These are phyloP conservation scores for Myotis planiceps DNA, from an alignment of 2,797 vertebrate species.

Conservation along the genomic window DNA sequence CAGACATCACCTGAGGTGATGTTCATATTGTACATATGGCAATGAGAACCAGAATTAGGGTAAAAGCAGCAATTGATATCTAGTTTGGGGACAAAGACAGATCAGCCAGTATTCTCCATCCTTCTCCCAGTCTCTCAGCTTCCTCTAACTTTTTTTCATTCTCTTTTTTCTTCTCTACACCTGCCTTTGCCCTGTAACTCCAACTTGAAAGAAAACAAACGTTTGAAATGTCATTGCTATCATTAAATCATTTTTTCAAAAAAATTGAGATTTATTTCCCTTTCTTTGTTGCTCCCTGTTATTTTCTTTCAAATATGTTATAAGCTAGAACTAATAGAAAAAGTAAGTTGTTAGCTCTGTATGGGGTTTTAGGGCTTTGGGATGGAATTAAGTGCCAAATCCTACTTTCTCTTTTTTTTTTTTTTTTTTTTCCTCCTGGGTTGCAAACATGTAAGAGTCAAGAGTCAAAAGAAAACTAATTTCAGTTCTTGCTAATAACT, in stretches of 20 bases:
- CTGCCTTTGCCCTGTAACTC: background rate
- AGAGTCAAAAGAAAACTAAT: background rate
- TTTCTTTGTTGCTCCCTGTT: background rate
- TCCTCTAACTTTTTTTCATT: background rate
- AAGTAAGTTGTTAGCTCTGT: background rate
- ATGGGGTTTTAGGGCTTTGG: background rate
- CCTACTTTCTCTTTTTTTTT: background rate
- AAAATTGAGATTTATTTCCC: background rate
- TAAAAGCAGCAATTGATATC: background rate
- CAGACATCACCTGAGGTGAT: background rate
- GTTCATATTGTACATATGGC: background rate
- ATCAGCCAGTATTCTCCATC: background rate
- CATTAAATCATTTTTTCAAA: background rate
- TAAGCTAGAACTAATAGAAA: background rate
- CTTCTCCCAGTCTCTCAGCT: background rate
- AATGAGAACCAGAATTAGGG: background rate
- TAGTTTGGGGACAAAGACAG: background rate
- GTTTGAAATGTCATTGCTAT: background rate
- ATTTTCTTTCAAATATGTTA: background rate
- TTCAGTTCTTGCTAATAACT: background rate
- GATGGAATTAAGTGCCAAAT: background rate
- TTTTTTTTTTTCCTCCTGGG: background rate
- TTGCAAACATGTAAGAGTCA: background rate
- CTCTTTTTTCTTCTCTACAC: background rate
- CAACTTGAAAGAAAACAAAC: conserved; percentile 2